phyloP scores from a whole-genome alignment of 2,797 vertebrate species.

The Hypotaenidia philippensis region DNA sequence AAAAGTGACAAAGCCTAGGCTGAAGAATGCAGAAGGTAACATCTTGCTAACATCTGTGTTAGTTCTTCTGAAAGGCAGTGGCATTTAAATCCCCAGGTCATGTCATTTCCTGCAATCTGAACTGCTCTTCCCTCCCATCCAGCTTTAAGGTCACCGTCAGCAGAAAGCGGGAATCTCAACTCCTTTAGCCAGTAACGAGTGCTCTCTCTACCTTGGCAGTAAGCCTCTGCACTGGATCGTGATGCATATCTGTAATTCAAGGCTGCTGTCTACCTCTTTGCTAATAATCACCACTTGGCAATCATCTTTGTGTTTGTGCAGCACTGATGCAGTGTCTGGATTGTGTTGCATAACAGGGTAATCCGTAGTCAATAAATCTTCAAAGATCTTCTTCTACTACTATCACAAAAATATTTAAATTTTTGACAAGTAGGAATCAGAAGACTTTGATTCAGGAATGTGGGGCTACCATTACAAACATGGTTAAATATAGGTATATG shows the following conservation, averaged over 20 bases:
- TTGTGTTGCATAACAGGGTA: background rate
- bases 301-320: background rate
- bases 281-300: background rate
- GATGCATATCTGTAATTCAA: rapidly evolving
- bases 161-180: background rate
- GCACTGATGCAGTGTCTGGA: background rate
- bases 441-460: background rate
- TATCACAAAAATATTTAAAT: background rate
- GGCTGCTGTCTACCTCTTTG: background rate
- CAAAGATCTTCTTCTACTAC: background rate
- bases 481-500: background rate
- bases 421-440: background rate
- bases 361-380: background rate
- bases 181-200: background rate
- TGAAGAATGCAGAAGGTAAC: background rate
- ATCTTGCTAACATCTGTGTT: background rate
- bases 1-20: background rate
- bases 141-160: background rate
- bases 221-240: background rate
- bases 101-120: background rate
- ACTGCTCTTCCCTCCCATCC: background rate
- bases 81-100: background rate
- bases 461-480: background rate
- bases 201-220: background rate
- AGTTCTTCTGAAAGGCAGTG: rapidly evolving